Base-by-base conservation (phyloP, 2,888 invertebrate species). In the Boloria selene region DNA sequence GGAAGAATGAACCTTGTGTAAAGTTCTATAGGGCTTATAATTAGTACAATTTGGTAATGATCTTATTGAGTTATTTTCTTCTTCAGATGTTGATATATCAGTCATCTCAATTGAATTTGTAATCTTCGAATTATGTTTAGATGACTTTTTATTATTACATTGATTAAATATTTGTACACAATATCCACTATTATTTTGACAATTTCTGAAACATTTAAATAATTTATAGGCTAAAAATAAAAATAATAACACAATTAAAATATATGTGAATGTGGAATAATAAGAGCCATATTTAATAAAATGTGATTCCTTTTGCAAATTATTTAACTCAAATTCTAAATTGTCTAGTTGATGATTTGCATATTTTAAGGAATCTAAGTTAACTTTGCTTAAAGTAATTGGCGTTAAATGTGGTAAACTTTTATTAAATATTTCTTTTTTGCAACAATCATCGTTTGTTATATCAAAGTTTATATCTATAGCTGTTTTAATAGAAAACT, bases 201-300 rank as follows among this genome's bases (percentile, higher is more conserved):
- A n/a, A 45, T 45, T 45, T 45, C 3, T 14, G 13, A 3, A 45
- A 45, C 4, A 45, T 5, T 45, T 45, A 45, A 10, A 45, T 10
- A 45, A 10, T n/a, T 45, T 45, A n/a, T 45, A 3, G 13, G 6
- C 4, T 45, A 45, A 10, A 45, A 5, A 45, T 3, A 45, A 6
- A 45, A 45, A 59, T 47, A 59, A 3, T 26, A 0, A 59, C 17
- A 47, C 18, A 47, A 59, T 49, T 26, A 47, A 49, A 59, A 59
- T 49, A 59, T 47, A 59, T 26, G 47, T 47, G 49, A 59, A 59
- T 59, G 59, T 59, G 10, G 59, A 59, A 59, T 59, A 59, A n/a
- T 59, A 59, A 4, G 44, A 22, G 18, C 59, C 59, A 59, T 49
- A 49, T 59, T 49, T 49, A 59, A 49, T 49, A 49, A 59, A 49